Percentiles rank a stretch among this genome's conserved stretches.
phyloP scores from a whole-genome alignment of 37 sponge, comb jelly and placozoan species.

The Diacarnus erythraeanus region DNA sequence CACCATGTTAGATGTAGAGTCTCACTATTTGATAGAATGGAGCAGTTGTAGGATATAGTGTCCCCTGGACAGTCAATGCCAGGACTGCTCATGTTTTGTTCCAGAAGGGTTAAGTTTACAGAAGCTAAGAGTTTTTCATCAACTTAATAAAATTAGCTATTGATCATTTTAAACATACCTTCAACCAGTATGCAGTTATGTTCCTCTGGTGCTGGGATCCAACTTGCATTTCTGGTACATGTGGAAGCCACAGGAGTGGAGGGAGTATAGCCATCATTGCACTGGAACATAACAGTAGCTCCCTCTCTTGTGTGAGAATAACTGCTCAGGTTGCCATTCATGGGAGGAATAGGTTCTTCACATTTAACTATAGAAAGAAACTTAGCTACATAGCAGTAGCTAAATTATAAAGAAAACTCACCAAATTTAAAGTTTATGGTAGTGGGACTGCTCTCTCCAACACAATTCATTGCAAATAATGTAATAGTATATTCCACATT shows the following conservation, averaged over 20 bases:
- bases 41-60: not conserved
- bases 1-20: not conserved
- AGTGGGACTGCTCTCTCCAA: not conserved
- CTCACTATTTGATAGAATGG: not conserved
- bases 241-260: not conserved
- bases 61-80: not conserved
- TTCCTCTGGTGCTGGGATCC: too few relatives aligned
- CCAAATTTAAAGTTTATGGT: not conserved
- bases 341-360: too few relatives aligned
- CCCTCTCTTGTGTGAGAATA: too few relatives aligned
- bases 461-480: not conserved
- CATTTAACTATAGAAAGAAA: too few relatives aligned
- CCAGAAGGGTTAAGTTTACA: not conserved
- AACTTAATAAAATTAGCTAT: not conserved
- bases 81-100: not conserved
- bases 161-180: not conserved
- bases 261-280: not conserved
- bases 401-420: too few relatives aligned
- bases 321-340: too few relatives aligned
- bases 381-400: too few relatives aligned
- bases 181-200: too few relatives aligned
- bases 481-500: not conserved
- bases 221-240: too few relatives aligned
- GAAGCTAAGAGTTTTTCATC: not conserved
- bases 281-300: not conserved